Evolutionary conservation across 2,888 invertebrate species (phyloP).

Genomic region (Periphyllus acericola): DNA sequence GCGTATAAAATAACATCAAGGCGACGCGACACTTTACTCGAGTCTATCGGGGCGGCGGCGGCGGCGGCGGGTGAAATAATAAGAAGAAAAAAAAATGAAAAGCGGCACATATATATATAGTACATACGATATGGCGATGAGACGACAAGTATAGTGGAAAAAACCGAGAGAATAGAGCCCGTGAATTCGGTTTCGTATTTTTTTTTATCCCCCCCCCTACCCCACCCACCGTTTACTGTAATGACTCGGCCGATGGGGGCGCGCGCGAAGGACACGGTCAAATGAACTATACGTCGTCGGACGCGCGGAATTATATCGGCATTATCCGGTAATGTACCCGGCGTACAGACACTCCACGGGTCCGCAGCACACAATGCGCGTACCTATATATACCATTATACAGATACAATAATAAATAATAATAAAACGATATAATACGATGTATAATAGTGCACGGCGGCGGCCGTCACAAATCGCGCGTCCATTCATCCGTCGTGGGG

Average conservation of each 20-base stretch:
- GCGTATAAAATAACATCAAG: neutral
- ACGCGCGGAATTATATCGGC: slow-evolving; percentile 31
- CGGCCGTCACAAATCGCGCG: slow-evolving; percentile 59
- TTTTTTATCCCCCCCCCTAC: neutral
- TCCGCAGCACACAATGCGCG: neutral
- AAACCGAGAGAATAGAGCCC: slow-evolving; percentile 1
- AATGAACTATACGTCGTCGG: slow-evolving; percentile 58
- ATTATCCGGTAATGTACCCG: slow-evolving; percentile 39
- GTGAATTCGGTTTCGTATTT: slow-evolving; percentile 15
- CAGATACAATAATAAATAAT: neutral
- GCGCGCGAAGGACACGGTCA: slow-evolving; percentile 53
- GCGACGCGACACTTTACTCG: neutral
- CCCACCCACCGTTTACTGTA: neutral
- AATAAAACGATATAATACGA: neutral
- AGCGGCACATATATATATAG: neutral
- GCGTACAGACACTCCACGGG: slow-evolving; percentile 63
- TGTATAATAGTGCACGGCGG: slow-evolving; percentile 20
- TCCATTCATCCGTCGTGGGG: slow-evolving; percentile 47
- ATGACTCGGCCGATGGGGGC: slow-evolving; percentile 38
- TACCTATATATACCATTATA: too few species aligned
- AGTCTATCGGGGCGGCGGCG: neutral
- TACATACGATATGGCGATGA: neutral
- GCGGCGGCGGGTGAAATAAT: neutral
- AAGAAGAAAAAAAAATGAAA: neutral
- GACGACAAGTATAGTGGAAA: neutral